A percentile compares a stretch with the other conserved stretches of the same genome.
These are phyloP conservation scores for Sphaeramia orbicularis DNA, from an alignment of 2,797 vertebrate species.

Conservation along the genomic window DNA sequence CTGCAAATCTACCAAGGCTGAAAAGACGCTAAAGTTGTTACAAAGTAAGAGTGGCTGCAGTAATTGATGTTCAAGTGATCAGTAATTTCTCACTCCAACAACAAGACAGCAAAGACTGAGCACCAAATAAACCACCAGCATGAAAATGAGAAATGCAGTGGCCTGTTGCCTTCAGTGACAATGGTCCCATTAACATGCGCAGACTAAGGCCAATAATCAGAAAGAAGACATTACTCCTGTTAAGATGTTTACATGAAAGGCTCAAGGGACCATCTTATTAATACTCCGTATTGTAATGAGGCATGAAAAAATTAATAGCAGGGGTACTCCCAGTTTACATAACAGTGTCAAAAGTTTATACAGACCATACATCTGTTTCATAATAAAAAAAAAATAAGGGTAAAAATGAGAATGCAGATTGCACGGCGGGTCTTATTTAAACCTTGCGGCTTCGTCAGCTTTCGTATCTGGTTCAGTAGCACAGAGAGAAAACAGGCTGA, in stretches of 20 bases:
- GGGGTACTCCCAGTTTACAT: background rate
- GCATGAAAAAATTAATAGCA: slow-evolving; percentile 3
- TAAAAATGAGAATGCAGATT: background rate
- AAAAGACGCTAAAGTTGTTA: background rate
- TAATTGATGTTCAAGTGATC: background rate
- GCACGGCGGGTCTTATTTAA: background rate
- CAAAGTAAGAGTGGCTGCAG: background rate
- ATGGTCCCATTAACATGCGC: slow-evolving; percentile 7
- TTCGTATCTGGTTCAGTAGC: slow-evolving; percentile 43
- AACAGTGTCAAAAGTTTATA: background rate
- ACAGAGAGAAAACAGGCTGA: slow-evolving; percentile 33
- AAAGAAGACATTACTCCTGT: slow-evolving; percentile 1
- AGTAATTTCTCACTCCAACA: background rate
- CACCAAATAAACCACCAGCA: background rate
- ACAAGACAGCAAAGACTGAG: background rate
- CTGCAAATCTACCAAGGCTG: background rate
- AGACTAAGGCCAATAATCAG: background rate
- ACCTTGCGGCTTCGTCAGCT: slow-evolving; percentile 1
- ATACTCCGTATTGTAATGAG: slow-evolving; percentile 5
- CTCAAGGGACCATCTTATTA: background rate
- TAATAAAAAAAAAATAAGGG: background rate
- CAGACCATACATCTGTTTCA: background rate
- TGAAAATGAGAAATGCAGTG: background rate
- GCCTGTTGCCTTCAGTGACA: slow-evolving; percentile 6
- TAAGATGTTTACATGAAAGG: slow-evolving; percentile 5